Conservation (phyloP, 2,113 vertebrate genomes). For the Bubo blakistoni region DNA sequence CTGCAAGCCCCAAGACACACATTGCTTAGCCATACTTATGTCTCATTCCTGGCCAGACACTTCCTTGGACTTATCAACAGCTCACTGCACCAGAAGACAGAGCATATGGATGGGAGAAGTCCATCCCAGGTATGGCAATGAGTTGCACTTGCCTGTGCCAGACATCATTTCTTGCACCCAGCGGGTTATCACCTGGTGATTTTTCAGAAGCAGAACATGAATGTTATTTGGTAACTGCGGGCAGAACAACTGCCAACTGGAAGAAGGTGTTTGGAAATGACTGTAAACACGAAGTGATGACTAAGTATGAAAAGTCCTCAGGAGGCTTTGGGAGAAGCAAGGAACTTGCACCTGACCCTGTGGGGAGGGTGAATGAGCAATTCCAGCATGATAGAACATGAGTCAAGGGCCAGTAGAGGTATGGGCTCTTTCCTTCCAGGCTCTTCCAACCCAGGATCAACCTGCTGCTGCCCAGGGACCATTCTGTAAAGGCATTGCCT, state of each 20-base stretch:
- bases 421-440: not conserved
- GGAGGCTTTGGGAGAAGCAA: not conserved
- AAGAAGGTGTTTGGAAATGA: not conserved
- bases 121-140: not conserved
- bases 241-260: not conserved
- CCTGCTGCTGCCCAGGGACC: not conserved
- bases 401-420: not conserved
- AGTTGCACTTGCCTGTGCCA: not conserved
- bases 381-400: not conserved
- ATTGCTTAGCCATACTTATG: not conserved
- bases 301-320: not conserved
- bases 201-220: not conserved
- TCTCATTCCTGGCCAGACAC: not conserved
- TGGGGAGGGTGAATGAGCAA: not conserved
- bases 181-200: not conserved
- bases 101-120: no score
- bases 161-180: not conserved
- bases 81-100: not conserved
- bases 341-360: not conserved
- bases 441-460: not conserved
- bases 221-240: not conserved
- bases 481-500: not conserved
- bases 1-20: not conserved
- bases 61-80: not conserved
- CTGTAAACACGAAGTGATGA: not conserved